Conservation (phyloP, 2,113 vertebrate species). For the Genyomyrus donnyi region DNA sequence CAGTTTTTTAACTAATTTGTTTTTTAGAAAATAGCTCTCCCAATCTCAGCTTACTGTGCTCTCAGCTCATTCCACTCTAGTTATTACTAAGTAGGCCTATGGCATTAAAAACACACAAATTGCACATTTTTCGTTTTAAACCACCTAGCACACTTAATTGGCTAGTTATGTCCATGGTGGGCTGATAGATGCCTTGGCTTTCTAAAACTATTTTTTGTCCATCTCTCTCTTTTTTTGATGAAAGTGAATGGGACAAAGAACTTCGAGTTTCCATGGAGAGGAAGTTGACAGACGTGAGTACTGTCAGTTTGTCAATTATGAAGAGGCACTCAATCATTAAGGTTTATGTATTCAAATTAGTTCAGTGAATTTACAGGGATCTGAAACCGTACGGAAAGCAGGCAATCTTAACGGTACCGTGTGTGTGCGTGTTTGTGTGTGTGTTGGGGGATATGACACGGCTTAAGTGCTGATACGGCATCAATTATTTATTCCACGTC, state of each 20-base stretch:
- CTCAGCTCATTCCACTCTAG: neutral
- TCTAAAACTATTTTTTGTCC: neutral
- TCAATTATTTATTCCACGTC: conserved; percentile 67
- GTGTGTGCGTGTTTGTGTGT: conserved; percentile 50
- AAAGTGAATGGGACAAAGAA: neutral
- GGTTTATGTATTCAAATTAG: neutral
- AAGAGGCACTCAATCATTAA: neutral
- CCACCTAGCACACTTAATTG: neutral
- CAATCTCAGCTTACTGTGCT: neutral
- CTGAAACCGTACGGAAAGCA: neutral
- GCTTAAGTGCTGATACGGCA: conserved; percentile 55
- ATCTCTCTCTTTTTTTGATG: neutral
- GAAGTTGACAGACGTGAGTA: neutral
- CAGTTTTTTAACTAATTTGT: conserved; percentile 38
- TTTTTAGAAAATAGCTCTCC: neutral
- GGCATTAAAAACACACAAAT: neutral
- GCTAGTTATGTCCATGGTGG: neutral
- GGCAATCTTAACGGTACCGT: conserved; percentile 22
- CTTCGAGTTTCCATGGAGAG: neutral
- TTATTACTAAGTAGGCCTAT: neutral
- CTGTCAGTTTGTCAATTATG: neutral
- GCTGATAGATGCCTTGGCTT: neutral
- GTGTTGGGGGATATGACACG: conserved; percentile 47
- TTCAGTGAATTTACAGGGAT: neutral
- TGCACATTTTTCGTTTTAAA: neutral